Base-by-base conservation (phyloP, 1,140 invertebrate species). In the Brachionus sp. region DNA sequence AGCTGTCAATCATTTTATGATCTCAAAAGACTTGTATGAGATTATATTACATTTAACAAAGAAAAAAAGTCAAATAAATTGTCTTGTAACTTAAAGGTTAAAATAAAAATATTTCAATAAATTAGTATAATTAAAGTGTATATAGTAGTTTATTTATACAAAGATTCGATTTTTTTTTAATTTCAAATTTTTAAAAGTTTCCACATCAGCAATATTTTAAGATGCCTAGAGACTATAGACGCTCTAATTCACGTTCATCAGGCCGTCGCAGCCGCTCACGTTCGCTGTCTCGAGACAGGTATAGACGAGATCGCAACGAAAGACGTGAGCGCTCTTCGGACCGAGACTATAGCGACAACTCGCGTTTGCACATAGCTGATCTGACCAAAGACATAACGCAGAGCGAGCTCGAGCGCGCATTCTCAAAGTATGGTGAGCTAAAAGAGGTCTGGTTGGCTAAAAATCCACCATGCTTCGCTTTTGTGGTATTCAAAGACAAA, bases 401-500 rank as follows among this genome's bases (percentile, higher is more conserved):
- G 80, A 66, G 85, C 46, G 88, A 88, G 19, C 84, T 89, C 33
- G 86, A 86, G 39, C 85, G 85, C 82, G 83, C 82, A 23, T 89
- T 89, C 85, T 85, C 86, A 82, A 88, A 87, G 75, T 89, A 87
- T 87, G 88, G 88, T n/a, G 85, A 85, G 44, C 25, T 89, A 9
- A 84, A 85, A 37, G 88, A 89, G 84, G 85, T 89, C 5, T 89
- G 88, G 88, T 84, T 89, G 37, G 88, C 88, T 0, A 85, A 85
- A 80, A 88, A 86, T 68, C 88, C 88, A n/a, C 88, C 88, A 35
- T 88, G 88, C 77, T 89, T 89, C 86, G 87, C 88, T 7, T 89
- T 89, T 85, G 84, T 89, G 35, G 87, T 88, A 2, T 89, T 86
- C 85, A 86, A 86, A 82, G 85, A 87, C 70, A 85, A 84, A 75